Conservation (phyloP, 1,140 invertebrate genomes). For the Ips typographus region DNA sequence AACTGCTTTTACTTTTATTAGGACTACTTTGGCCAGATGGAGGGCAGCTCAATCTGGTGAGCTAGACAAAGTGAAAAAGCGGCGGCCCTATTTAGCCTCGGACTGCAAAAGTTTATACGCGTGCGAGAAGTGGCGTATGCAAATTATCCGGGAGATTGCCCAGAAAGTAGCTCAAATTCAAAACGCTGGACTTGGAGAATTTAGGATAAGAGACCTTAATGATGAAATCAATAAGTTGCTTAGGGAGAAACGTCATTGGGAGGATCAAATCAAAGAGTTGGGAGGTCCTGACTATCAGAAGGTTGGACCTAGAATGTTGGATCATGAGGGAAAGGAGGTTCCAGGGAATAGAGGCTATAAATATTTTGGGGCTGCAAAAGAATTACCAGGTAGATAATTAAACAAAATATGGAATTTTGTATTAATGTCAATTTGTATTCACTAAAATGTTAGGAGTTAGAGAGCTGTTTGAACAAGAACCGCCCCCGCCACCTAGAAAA, state of each 20-base stretch:
- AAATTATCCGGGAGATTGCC: constrained; percentile 95
- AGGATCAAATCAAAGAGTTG: constrained; percentile 91
- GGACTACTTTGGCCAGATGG: constrained; percentile 95
- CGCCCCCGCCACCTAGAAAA: constrained; percentile 83
- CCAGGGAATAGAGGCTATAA: constrained; percentile 98
- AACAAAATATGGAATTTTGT: not conserved
- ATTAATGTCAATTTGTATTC: not conserved
- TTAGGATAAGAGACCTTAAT: constrained; percentile 95
- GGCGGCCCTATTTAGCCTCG: constrained; percentile 89
- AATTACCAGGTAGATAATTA: constrained; percentile 74
- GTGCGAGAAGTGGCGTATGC: constrained; percentile 93
- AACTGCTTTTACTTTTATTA: constrained; percentile 50
- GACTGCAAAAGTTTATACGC: constrained; percentile 88
- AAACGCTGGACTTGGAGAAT: constrained; percentile 98
- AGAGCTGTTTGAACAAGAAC: constrained; percentile 96
- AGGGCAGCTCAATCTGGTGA: constrained; percentile 89
- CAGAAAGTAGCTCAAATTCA: constrained; percentile 99
- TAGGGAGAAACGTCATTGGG: constrained; percentile 95
- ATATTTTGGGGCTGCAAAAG: constrained; percentile 99
- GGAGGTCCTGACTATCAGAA: constrained; percentile 94
- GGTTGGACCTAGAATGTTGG: constrained; percentile 91
- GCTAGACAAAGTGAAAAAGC: constrained; percentile 74
- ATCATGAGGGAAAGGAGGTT: constrained; percentile 95
- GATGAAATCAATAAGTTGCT: constrained; percentile 99
- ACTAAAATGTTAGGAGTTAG: constrained; percentile 70